These are phyloP conservation scores for Ageneiosus marmoratus DNA, from an alignment of 2,113 vertebrate genomes.

Conservation along the genomic window DNA sequence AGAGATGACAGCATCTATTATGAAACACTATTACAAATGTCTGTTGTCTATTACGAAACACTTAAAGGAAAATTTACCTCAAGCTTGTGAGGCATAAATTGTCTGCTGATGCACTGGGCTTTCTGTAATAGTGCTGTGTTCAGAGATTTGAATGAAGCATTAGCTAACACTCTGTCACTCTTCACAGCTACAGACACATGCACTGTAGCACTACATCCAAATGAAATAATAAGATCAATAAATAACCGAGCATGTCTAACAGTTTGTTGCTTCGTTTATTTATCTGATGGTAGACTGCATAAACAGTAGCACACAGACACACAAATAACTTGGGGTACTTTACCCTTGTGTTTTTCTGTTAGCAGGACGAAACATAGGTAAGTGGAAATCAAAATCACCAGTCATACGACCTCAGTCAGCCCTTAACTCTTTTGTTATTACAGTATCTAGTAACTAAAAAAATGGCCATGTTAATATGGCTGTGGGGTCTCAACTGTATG, in stretches of 20 bases:
- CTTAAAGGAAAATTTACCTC: conserved; percentile 38
- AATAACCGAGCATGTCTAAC: conserved; percentile 35
- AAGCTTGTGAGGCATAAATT: conserved; percentile 22
- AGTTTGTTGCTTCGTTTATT: conserved; percentile 41
- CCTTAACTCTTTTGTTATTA: too few relatives aligned
- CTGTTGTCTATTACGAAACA: conserved; percentile 32
- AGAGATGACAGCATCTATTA: conserved; percentile 33
- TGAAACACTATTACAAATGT: conserved; percentile 28
- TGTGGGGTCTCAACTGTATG: too few relatives aligned
- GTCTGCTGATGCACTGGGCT: not conserved
- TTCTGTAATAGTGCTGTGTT: conserved; percentile 22
- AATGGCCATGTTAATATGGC: too few relatives aligned
- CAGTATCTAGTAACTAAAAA: too few relatives aligned
- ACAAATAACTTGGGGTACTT: not conserved
- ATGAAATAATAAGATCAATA: conserved; percentile 36
- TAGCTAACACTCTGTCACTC: not conserved
- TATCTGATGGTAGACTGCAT: not conserved
- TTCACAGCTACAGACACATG: not conserved
- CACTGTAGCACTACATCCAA: conserved; percentile 5
- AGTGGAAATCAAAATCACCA: too few relatives aligned
- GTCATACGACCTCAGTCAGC: too few relatives aligned
- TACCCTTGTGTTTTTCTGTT: too few relatives aligned
- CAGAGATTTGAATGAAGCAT: conserved; percentile 20
- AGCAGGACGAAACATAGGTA: too few relatives aligned
- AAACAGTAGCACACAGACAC: conserved; percentile 16